A percentile compares a stretch with the other conserved stretches of the same genome.
Evolutionary conservation across 2,797 vertebrate genomes (phyloP).

Genomic region (Helostoma temminkii): DNA sequence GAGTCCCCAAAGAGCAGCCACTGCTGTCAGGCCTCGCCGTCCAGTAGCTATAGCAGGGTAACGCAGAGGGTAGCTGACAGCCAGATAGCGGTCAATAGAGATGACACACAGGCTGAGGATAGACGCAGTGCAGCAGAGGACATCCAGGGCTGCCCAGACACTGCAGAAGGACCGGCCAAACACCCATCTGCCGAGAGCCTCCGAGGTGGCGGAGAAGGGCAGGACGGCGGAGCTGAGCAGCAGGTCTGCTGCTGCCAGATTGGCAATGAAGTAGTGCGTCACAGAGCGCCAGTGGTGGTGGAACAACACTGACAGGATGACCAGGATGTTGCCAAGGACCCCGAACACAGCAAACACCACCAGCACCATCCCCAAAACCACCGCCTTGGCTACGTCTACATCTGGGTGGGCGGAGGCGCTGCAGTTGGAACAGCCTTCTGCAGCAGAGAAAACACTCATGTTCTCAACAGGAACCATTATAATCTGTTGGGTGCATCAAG

Average conservation of each 20-base stretch:
- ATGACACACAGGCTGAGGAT: slow-evolving; percentile 87
- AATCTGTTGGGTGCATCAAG: slow-evolving; percentile 1
- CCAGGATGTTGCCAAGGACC: slow-evolving; percentile 85
- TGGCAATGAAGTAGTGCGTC: slow-evolving; percentile 86
- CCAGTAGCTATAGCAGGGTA: slow-evolving; percentile 80
- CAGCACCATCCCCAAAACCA: slow-evolving; percentile 77
- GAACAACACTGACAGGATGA: slow-evolving; percentile 84
- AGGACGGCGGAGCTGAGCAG: slow-evolving; percentile 84
- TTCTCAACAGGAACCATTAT: slow-evolving; percentile 73
- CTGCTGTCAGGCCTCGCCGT: slow-evolving; percentile 71
- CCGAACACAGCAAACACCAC: slow-evolving; percentile 83
- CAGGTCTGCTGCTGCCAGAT: slow-evolving; percentile 84
- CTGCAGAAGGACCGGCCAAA: slow-evolving; percentile 83
- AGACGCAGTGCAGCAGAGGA: slow-evolving; percentile 87
- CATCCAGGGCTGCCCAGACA: slow-evolving; percentile 85
- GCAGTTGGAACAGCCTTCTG: slow-evolving; percentile 77
- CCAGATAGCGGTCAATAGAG: slow-evolving; percentile 85
- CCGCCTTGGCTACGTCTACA: slow-evolving; percentile 73
- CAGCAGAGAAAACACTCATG: slow-evolving; percentile 45
- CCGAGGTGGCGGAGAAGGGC: slow-evolving; percentile 83
- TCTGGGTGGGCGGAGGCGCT: slow-evolving; percentile 62
- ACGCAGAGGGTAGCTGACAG: slow-evolving; percentile 84
- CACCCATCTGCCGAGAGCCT: slow-evolving; percentile 83
- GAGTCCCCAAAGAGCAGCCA: slow-evolving; percentile 81
- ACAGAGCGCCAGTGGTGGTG: slow-evolving; percentile 84